phyloP scores from a whole-genome alignment of 2,888 invertebrate species.

The Caradrina kadenii region DNA sequence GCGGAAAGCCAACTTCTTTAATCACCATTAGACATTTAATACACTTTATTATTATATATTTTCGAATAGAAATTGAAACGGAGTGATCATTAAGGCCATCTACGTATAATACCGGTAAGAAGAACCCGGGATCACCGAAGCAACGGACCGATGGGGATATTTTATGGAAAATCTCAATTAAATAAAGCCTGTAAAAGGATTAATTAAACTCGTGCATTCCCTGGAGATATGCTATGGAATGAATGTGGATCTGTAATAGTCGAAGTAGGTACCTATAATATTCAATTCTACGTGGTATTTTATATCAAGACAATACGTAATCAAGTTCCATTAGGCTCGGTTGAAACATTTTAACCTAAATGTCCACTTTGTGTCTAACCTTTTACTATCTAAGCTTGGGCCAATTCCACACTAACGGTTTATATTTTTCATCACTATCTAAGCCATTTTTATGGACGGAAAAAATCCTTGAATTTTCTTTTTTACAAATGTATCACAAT shows the following conservation, averaged over 20 bases:
- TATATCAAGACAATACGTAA: constrained; percentile 38
- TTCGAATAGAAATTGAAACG: not conserved
- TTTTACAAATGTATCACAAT: too few relatives aligned
- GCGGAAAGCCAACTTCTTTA: constrained; percentile 21
- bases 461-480: not conserved
- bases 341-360: constrained; percentile 47
- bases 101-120: too few relatives aligned
- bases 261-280: not conserved
- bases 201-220: constrained; percentile 16
- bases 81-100: constrained; percentile 12
- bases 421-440: not conserved
- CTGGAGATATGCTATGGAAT: not conserved
- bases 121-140: not conserved
- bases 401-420: constrained; percentile 27
- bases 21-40: constrained; percentile 18
- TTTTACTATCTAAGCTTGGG: constrained; percentile 36
- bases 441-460: not conserved
- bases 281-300: constrained; percentile 18
- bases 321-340: constrained; percentile 36
- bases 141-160: not conserved
- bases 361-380: constrained; percentile 40
- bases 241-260: not conserved
- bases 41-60: constrained; percentile 5
- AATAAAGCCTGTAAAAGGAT: constrained; percentile 16
- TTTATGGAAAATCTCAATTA: constrained; percentile 9